phyloP scores from a whole-genome alignment of 2,888 invertebrate genomes.

The Eupithecia subumbrata region DNA sequence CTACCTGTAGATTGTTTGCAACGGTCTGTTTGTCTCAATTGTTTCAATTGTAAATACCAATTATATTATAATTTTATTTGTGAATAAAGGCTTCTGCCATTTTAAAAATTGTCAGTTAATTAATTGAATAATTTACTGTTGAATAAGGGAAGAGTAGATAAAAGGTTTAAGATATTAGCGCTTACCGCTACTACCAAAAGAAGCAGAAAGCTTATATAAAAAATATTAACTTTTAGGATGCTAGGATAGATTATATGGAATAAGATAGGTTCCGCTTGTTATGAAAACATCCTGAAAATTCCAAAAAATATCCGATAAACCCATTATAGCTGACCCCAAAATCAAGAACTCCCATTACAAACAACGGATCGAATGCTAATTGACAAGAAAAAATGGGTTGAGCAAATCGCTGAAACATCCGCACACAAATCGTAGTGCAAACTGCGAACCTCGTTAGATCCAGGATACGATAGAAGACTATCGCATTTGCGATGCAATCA shows the following conservation, averaged over 20 bases:
- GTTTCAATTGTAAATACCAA: too few species aligned
- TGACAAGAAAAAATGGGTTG: conserved; percentile 60
- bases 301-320: neutral
- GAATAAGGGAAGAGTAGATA: neutral
- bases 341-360: conserved; percentile 35
- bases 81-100: too few species aligned
- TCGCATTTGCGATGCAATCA: conserved; percentile 52
- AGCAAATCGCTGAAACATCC: conserved; percentile 63
- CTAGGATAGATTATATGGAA: too few species aligned
- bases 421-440: conserved; percentile 52
- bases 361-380: conserved; percentile 49
- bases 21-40: too few species aligned
- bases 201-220: neutral
- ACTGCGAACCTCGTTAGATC: conserved; percentile 57
- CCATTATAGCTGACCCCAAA: neutral
- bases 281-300: neutral
- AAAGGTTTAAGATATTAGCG: neutral
- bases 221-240: neutral
- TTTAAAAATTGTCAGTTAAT: too few species aligned
- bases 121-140: too few species aligned
- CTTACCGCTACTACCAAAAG: neutral
- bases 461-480: conserved; percentile 57
- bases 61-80: too few species aligned
- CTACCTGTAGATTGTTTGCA: too few species aligned
- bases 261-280: neutral